Evolutionary conservation across 2,113 vertebrate species (phyloP), one percentile per base, ranked within the genome.

Genomic region (Hyla sarda): DNA sequence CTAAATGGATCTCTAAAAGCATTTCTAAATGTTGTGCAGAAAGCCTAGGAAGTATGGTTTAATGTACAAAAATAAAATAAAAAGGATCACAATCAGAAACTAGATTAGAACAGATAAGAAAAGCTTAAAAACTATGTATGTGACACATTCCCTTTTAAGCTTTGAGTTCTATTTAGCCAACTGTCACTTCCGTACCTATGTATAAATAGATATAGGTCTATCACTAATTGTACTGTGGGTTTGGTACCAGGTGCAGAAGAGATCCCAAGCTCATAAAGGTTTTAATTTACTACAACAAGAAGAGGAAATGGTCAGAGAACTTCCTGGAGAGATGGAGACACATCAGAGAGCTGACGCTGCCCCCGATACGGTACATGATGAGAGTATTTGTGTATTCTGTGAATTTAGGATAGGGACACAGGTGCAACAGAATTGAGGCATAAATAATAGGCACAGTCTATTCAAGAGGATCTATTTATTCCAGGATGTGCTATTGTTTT

Each of bases 271-370:
- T 83, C n/a, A 32, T 69, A 41, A 83, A 78, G 65, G 76, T 60
- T 13, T n/a, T 87, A 50, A 60, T 79, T 58, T 69, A 78, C 34
- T 87, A 71, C 62, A 84, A 45, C 60, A 83, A 78, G 48, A 71
- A 47, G 45, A 82, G 58, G 12, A 87, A 47, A 74, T 69, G 62
- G 73, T 65, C 87, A 1, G 12, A 37, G 45, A 67, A 1, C 50
- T 84, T 87, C 30, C 60, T 84, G 17, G 74, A 72, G 25, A n/a
- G 87, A 41, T 87, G 87, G 87, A 80, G 69, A 48, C 87, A 84
- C 48, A 72, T 78, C 32, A 83, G 32, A 58, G 37, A 79, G 67
- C 60, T 87, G 50, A 77, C 32, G 1, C 62, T 87, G 60, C 74
- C 87, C 37, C 50, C 47, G 3, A 69, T 79, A 60, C 25, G 87